phyloP scores from a whole-genome alignment of 2,888 invertebrate species.

The Platerodrilus igneus region DNA sequence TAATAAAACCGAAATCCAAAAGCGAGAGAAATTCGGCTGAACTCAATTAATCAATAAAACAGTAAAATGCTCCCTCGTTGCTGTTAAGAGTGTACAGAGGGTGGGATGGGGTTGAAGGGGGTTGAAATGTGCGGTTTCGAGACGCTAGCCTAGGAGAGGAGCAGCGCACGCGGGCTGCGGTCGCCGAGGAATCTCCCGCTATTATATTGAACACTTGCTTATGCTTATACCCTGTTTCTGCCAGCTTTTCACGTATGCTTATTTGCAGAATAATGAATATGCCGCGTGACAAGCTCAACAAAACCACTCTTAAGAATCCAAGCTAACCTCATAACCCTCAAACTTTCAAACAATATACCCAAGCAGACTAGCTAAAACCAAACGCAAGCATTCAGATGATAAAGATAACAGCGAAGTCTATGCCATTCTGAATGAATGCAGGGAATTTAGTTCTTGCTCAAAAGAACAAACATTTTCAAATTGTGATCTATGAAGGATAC shows the following conservation, averaged over 20 bases:
- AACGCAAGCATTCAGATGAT: no score
- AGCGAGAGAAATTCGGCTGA: constrained; percentile 47
- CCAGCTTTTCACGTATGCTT: constrained; percentile 26
- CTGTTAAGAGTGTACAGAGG: constrained; percentile 42
- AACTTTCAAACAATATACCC: no score
- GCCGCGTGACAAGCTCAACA: constrained; percentile 19
- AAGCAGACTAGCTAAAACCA: no score
- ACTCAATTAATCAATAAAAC: constrained; percentile 51
- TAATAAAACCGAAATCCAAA: constrained; percentile 45
- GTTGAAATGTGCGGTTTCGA: constrained; percentile 49
- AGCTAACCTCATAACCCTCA: no score
- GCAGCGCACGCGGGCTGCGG: constrained; percentile 47
- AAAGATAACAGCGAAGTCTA: no score
- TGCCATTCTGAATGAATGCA: no score
- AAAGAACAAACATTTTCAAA: no score
- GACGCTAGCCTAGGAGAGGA: constrained; percentile 46
- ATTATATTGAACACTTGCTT: constrained; percentile 49
- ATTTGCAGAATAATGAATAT: constrained; percentile 22
- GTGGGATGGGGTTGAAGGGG: constrained; percentile 35
- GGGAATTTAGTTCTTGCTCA: no score
- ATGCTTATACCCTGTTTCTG: constrained; percentile 28
- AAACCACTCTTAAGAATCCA: constrained; percentile 18
- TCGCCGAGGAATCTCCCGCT: constrained; percentile 49
- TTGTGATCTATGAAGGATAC: no score
- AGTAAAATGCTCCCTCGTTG: constrained; percentile 49